Base-by-base conservation (phyloP, 2,797 vertebrate genomes). In the Amblyraja radiata region DNA sequence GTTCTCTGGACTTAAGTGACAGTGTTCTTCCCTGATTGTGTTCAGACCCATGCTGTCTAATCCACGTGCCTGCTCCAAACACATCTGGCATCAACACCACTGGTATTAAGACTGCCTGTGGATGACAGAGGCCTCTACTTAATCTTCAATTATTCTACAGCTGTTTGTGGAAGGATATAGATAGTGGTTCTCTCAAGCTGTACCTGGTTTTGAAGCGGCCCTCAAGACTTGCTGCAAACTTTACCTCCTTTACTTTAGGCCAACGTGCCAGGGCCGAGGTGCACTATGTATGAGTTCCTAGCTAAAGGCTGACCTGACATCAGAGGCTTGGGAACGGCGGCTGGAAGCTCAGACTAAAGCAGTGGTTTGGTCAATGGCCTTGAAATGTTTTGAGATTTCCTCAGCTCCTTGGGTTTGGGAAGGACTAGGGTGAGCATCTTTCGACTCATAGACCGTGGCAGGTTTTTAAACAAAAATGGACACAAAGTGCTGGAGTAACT, bases 221-320 rank as follows among this genome's bases (percentile, higher is more conserved):
- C 0, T n/a, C 25, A 58, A 25, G 46, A 83, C 61, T 83, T 83
- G 1, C 54, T 83, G 46, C 25, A 5, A 83, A 58, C 54, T 1
- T 61, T 58, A 36, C 54, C 3, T 58, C 23, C 25, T 39, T 84
- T 28, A 6, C 23, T 14, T n/a, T 28, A 84, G 36, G 18, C 32
- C 2, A 21, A 18, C 14, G 1, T n/a, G n/a, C 5, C 14, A 0
- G n/a, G 21, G 13, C 5, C 0, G 8, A 1, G 2, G 61, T 21
- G 18, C 58, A 0, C 61, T 32, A 61, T n/a, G n/a, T 7, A 25
- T 83, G 21, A 83, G 61, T 5, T 65, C 61, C n/a, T n/a, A 6
- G 28, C 61, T 61, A n/a, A 32, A 36, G n/a, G 84, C 54, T 84
- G 11, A 63, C 9, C 23, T n/a, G 10, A n/a, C 54, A 61, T 11